These are phyloP conservation scores for Serripes groenlandicus DNA, from an alignment of 2,888 invertebrate genomes.

Conservation along the genomic window DNA sequence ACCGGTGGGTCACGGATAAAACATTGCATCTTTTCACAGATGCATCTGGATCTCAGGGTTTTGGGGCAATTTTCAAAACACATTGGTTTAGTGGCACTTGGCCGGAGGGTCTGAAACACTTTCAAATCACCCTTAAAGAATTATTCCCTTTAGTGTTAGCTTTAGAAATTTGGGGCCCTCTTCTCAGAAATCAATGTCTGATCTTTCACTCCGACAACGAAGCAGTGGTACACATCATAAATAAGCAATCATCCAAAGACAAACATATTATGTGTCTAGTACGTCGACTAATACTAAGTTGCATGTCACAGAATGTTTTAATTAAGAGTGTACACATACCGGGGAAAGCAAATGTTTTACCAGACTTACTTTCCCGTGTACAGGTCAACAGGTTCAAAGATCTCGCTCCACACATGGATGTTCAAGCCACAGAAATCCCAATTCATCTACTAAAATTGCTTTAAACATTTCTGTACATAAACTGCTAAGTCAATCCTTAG, in stretches of 20 bases:
- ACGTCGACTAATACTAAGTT: constrained; percentile 37
- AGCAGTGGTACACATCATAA: constrained; percentile 54
- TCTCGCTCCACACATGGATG: too few species aligned
- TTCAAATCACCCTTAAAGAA: constrained; percentile 53
- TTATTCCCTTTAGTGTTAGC: constrained; percentile 57
- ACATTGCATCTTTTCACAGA: constrained; percentile 44
- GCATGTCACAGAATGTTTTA: constrained; percentile 48
- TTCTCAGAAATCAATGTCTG: constrained; percentile 28
- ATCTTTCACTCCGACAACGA: constrained; percentile 49
- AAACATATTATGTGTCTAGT: constrained; percentile 41
- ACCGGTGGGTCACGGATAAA: constrained; percentile 22
- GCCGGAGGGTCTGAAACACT: not conserved
- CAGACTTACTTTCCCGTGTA: too few species aligned
- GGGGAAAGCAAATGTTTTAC: constrained; percentile 50
- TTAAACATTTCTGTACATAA: too few species aligned
- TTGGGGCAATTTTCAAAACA: constrained; percentile 5
- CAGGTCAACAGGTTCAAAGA: too few species aligned
- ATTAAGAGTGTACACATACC: constrained; percentile 32
- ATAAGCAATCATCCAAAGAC: constrained; percentile 49
- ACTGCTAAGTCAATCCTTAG: too few species aligned
- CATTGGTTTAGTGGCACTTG: constrained; percentile 41
- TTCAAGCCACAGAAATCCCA: too few species aligned
- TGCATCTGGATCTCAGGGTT: too few species aligned
- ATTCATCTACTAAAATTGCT: too few species aligned
- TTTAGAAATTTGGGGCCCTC: constrained; percentile 48